Evolutionary conservation across 2,888 invertebrate species (phyloP).

Genomic region (Melanostoma mellinum): DNA sequence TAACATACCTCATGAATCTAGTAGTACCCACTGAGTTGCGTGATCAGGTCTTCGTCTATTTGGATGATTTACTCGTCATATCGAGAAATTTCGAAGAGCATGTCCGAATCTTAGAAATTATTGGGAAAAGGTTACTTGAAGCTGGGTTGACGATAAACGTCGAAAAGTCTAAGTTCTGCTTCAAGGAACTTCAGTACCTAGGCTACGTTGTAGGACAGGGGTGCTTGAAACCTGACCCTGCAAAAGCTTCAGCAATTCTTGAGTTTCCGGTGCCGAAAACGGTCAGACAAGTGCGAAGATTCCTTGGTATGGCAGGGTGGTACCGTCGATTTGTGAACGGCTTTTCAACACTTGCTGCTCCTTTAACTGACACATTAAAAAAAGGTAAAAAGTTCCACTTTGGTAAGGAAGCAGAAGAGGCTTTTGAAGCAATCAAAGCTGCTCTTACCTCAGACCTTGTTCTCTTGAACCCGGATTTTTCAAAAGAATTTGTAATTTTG

Average conservation of each 20-base stretch:
- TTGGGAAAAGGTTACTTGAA: neutral
- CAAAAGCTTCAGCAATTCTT: constrained; percentile 24
- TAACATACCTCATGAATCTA: neutral
- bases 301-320: constrained; percentile 25
- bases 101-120: neutral
- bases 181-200: constrained; percentile 19
- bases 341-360: constrained; percentile 45
- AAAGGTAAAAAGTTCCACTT: neutral
- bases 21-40: neutral
- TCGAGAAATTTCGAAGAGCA: constrained; percentile 8
- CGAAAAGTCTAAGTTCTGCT: constrained; percentile 2
- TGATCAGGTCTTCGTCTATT: constrained; percentile 9
- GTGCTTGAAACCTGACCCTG: constrained; percentile 18
- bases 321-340: neutral
- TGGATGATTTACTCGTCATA: constrained; percentile 7
- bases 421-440: neutral
- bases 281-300: constrained; percentile 1
- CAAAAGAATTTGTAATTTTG: constrained; percentile 6
- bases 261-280: constrained; percentile 10
- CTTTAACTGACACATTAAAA: constrained; percentile 42
- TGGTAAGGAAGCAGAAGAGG: neutral
- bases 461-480: constrained; percentile 48
- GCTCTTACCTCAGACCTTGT: neutral
- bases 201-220: constrained; percentile 59
- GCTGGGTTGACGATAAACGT: constrained; percentile 45